phyloP scores from a whole-genome alignment of 2,888 invertebrate genomes.

The Cephonodes hylas region DNA sequence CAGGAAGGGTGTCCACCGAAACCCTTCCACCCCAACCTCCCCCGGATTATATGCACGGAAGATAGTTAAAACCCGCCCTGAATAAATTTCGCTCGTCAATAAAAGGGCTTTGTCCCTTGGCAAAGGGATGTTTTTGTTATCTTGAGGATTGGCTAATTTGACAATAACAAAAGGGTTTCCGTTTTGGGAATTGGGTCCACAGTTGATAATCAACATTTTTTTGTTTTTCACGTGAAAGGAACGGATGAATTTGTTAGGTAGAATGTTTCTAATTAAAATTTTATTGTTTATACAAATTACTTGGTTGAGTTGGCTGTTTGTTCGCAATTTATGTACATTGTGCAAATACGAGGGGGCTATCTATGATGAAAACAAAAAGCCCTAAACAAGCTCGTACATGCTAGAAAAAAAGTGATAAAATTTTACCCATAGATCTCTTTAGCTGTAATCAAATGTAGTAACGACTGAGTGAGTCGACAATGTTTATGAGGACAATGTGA shows the following conservation, averaged over 20 bases:
- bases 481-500: no score
- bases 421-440: no score
- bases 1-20: slow-evolving; percentile 34
- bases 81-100: slow-evolving; percentile 76
- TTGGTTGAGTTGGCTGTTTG: no score
- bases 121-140: slow-evolving; percentile 79
- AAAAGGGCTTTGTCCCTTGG: slow-evolving; percentile 73
- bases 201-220: slow-evolving; percentile 74
- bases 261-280: not conserved
- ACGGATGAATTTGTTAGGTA: slow-evolving; percentile 48
- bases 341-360: no score
- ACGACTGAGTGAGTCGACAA: no score
- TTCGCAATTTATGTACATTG: no score
- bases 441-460: no score
- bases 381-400: no score
- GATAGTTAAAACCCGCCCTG: slow-evolving; percentile 77
- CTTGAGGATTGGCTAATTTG: slow-evolving; percentile 82
- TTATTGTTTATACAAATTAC: not conserved
- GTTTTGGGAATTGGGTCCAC: slow-evolving; percentile 63
- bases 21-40: slow-evolving; percentile 37
- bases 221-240: slow-evolving; percentile 44
- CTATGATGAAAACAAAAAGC: no score
- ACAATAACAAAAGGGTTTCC: slow-evolving; percentile 78
- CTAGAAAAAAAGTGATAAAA: no score
- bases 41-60: slow-evolving; percentile 66